Conservation (phyloP, 2,888 invertebrate species). For the Helobdella robusta region DNA sequence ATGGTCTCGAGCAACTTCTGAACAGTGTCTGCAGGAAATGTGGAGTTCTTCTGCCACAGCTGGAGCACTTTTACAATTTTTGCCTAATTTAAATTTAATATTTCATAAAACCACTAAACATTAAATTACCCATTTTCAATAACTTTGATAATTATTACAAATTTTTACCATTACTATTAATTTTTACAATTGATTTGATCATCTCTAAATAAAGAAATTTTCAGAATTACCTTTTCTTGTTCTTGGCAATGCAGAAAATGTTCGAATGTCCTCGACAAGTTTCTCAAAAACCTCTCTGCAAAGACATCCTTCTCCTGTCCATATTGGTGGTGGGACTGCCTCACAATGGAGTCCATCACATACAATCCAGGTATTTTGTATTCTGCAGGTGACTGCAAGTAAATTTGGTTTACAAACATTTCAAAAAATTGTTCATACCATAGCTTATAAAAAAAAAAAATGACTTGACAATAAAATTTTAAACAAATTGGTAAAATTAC, state of each 20-base stretch:
- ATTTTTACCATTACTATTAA: too few species aligned
- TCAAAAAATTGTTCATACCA: too few species aligned
- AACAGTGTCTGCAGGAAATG: slow-evolving; percentile 84
- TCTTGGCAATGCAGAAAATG: slow-evolving; percentile 19
- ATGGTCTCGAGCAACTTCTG: slow-evolving; percentile 51
- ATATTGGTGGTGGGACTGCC: slow-evolving; percentile 94
- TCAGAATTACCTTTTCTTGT: slow-evolving; percentile 12
- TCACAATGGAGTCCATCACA: slow-evolving; percentile 95
- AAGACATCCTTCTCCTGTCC: slow-evolving; percentile 95
- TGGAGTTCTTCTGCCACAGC: slow-evolving; percentile 94
- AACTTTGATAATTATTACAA: neutral
- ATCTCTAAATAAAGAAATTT: neutral
- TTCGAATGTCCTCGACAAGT: slow-evolving; percentile 12
- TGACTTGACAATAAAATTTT: too few species aligned
- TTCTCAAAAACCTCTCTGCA: slow-evolving; percentile 59
- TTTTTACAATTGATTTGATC: too few species aligned
- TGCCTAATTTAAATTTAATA: slow-evolving; percentile 58
- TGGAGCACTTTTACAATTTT: slow-evolving; percentile 94
- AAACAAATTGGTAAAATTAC: too few species aligned
- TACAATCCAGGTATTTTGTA: slow-evolving; percentile 97
- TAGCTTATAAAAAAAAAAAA: too few species aligned
- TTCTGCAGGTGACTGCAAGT: slow-evolving; percentile 83
- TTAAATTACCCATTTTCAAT: neutral
- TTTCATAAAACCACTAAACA: neutral
- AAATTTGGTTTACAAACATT: too few species aligned